Percentiles rank a stretch among this genome's conserved stretches.
phyloP scores from a whole-genome alignment of 1,140 invertebrate genomes.

The Heliothis virescens region DNA sequence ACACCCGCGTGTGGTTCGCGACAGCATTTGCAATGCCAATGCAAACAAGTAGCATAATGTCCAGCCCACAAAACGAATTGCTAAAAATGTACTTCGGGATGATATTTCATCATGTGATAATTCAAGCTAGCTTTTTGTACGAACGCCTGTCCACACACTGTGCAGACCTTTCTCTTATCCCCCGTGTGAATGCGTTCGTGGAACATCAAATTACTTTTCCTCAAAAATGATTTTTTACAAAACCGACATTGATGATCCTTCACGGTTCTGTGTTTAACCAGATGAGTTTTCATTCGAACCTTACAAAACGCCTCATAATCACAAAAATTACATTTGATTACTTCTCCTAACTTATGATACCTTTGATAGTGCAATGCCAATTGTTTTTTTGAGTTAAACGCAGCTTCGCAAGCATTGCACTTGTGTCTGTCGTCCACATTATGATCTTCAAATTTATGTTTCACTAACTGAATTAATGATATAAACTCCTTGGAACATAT shows the following conservation, averaged over 20 bases:
- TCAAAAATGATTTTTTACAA: background rate
- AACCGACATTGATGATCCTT: slow-evolving; percentile 67
- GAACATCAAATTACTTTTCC: no score
- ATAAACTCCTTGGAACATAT: slow-evolving; percentile 69
- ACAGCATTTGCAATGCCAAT: no score
- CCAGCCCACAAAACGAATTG: slow-evolving; percentile 2
- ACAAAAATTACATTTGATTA: slow-evolving; percentile 71
- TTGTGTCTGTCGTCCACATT: slow-evolving; percentile 72
- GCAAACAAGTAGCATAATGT: no score
- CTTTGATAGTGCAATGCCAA: slow-evolving; percentile 71
- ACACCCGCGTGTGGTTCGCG: no score
- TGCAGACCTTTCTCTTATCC: background rate
- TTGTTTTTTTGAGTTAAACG: slow-evolving; percentile 70
- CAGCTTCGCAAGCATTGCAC: slow-evolving; percentile 74
- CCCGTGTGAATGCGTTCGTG: slow-evolving; percentile 15
- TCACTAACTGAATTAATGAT: slow-evolving; percentile 65
- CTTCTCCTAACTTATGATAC: slow-evolving; percentile 77
- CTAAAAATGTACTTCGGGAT: slow-evolving; percentile 70
- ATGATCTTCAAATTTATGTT: slow-evolving; percentile 72
- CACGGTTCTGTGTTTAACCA: slow-evolving; percentile 75
- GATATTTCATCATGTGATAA: no score
- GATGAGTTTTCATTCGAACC: slow-evolving; percentile 75
- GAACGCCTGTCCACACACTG: slow-evolving; percentile 1
- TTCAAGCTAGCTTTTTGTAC: slow-evolving; percentile 1
- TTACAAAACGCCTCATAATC: slow-evolving; percentile 77